Evolutionary conservation across 2,888 invertebrate genomes (phyloP).

Genomic region (Eristalis pertinax): DNA sequence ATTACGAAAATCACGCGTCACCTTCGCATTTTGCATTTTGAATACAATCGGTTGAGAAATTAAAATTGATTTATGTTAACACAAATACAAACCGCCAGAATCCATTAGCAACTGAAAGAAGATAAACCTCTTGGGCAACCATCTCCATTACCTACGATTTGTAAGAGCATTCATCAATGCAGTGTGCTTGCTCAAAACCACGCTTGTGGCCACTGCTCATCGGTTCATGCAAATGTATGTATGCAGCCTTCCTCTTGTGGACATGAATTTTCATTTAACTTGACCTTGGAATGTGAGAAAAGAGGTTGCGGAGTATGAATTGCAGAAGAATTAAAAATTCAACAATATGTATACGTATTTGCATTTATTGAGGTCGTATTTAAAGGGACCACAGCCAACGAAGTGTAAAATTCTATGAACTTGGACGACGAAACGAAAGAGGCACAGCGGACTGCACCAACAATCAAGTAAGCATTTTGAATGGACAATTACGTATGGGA

Average conservation of each 20-base stretch:
- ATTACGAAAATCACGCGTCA: neutral
- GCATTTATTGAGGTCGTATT: constrained; percentile 22
- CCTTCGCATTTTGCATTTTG: neutral
- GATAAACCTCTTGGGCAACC: neutral
- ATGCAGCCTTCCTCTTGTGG: neutral
- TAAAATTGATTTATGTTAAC: neutral
- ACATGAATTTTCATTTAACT: neutral
- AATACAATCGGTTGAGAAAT: neutral
- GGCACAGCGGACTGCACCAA: neutral
- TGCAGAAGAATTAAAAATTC: neutral
- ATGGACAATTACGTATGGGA: constrained; percentile 30
- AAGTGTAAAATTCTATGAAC: constrained; percentile 14
- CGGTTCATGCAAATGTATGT: neutral
- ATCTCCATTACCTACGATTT: neutral
- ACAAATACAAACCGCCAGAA: neutral
- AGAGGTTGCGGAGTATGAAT: neutral
- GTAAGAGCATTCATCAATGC: neutral
- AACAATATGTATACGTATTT: neutral
- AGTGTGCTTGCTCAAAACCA: neutral
- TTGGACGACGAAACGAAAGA: neutral
- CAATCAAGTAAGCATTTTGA: constrained; percentile 16
- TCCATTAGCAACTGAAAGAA: neutral
- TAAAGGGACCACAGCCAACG: constrained; percentile 18
- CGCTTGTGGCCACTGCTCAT: neutral
- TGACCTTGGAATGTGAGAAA: constrained; percentile 15